A percentile compares a stretch with the other conserved stretches of the same genome.
phyloP scores from a whole-genome alignment of 2,113 vertebrate species.

The Trogon melanurus region DNA sequence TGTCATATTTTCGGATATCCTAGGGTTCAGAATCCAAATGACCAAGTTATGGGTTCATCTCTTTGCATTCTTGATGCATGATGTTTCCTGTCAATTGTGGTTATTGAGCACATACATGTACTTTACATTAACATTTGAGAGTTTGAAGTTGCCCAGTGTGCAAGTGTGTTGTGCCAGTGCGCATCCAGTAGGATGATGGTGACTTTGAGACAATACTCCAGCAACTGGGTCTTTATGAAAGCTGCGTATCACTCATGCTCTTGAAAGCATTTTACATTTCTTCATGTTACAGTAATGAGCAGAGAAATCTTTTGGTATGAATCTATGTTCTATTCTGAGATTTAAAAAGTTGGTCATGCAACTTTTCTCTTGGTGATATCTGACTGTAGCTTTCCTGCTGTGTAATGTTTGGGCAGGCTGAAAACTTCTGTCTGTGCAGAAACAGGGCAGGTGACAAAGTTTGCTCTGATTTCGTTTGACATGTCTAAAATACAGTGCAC shows the following conservation, averaged over 20 bases:
- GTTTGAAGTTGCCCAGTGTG: no score
- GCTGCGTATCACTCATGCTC: not conserved
- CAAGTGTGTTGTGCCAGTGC: no score
- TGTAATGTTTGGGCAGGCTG: not conserved
- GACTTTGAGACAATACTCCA: not conserved
- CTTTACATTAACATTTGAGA: no score
- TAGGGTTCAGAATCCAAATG: no score
- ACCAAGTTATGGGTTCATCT: no score
- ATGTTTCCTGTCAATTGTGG: no score
- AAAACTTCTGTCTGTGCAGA: not conserved
- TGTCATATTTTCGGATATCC: no score
- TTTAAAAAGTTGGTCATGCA: no score
- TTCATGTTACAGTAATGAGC: not conserved
- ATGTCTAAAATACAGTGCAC: not conserved
- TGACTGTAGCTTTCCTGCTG: not conserved
- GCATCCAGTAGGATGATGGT: not conserved
- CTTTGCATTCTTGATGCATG: no score
- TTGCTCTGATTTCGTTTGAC: not conserved
- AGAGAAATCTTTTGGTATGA: not conserved
- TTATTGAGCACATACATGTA: no score
- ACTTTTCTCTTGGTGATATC: not conserved
- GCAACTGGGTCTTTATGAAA: not conserved
- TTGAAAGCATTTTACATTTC: not conserved
- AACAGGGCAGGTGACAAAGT: not conserved
- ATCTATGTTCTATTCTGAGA: not conserved